Conservation (phyloP, 2,797 vertebrate genomes). For the Nannoperca obscura region DNA sequence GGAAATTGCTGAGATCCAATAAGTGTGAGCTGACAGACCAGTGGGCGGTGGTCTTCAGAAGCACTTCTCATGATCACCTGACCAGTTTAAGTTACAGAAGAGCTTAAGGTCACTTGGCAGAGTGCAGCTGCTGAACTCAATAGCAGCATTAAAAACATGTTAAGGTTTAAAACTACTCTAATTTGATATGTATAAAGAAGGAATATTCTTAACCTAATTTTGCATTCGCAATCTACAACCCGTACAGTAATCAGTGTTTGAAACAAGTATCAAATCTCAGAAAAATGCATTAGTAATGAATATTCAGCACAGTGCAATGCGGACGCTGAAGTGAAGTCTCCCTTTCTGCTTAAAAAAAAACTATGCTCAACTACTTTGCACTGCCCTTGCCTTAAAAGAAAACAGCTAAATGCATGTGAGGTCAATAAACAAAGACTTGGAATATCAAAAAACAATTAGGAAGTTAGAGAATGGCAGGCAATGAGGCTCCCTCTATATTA, state of each 20-base stretch:
- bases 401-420: slow-evolving; percentile 4
- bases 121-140: not conserved
- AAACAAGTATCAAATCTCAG: not conserved
- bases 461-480: slow-evolving; percentile 36
- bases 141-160: not conserved
- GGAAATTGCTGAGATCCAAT: not conserved
- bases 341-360: not conserved
- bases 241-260: not conserved
- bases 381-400: slow-evolving; percentile 6
- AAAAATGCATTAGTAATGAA: not conserved
- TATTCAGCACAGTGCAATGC: not conserved
- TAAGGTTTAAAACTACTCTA: not conserved
- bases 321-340: slow-evolving; percentile 12
- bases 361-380: not conserved
- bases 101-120: not conserved
- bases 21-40: slow-evolving; percentile 49
- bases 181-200: not conserved
- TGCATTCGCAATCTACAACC: not conserved
- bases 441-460: slow-evolving; percentile 8
- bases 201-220: not conserved
- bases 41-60: slow-evolving; percentile 52
- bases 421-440: not conserved
- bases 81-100: not conserved
- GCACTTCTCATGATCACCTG: not conserved
- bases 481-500: slow-evolving; percentile 14